These are phyloP conservation scores for Apotomis turbidana DNA, from an alignment of 2,888 invertebrate species.

Conservation along the genomic window DNA sequence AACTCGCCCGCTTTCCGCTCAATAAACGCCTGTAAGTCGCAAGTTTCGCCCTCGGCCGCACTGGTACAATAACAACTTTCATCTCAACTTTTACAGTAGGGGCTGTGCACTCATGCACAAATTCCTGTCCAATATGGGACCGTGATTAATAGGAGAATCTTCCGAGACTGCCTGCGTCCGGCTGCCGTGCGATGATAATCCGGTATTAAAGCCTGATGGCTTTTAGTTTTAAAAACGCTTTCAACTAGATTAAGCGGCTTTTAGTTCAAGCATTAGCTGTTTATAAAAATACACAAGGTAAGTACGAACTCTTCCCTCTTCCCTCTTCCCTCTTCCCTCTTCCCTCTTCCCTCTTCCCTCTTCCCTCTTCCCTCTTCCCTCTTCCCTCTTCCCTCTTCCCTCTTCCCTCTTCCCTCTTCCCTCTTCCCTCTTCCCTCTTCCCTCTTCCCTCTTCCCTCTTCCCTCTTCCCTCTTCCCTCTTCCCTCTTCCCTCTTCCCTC, in stretches of 20 bases:
- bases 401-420: no score
- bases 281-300: no score
- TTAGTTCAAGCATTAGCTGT: slow-evolving; percentile 11
- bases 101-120: slow-evolving; percentile 35
- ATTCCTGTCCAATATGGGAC: slow-evolving; percentile 34
- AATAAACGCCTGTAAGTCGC: slow-evolving; percentile 39
- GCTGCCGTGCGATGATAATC: slow-evolving; percentile 24
- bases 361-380: no score
- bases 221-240: slow-evolving; percentile 32
- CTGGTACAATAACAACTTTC: slow-evolving; percentile 41
- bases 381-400: no score
- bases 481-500: no score
- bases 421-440: no score
- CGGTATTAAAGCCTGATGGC: slow-evolving; percentile 22
- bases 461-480: no score
- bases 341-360: no score
- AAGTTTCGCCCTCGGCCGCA: slow-evolving; percentile 36
- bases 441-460: no score
- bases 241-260: slow-evolving; percentile 25
- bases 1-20: slow-evolving; percentile 38
- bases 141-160: slow-evolving; percentile 38
- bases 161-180: slow-evolving; percentile 22
- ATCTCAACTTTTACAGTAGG: slow-evolving; percentile 35
- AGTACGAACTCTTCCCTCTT: no score
- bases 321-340: no score